A percentile compares a stretch with the other conserved stretches of the same genome.
These are phyloP conservation scores for Prosapia bicincta DNA, from an alignment of 2,888 invertebrate genomes.

Conservation along the genomic window DNA sequence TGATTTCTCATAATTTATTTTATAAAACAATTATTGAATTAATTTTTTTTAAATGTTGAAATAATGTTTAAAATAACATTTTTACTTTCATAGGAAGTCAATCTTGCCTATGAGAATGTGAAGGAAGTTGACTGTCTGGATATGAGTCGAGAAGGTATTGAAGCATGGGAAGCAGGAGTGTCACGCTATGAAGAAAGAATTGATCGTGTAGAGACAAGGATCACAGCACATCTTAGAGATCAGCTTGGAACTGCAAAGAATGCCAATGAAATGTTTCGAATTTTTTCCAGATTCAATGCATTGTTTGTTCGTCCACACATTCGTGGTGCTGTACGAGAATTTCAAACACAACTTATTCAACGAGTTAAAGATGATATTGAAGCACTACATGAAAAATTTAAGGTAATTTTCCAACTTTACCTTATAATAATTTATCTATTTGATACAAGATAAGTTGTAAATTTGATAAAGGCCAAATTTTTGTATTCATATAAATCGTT, in stretches of 20 bases:
- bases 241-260: slow-evolving; percentile 98
- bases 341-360: slow-evolving; percentile 98
- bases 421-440: too few species aligned
- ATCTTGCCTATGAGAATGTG: slow-evolving; percentile 95
- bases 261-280: slow-evolving; percentile 99
- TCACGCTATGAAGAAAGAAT: slow-evolving; percentile 93
- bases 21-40: too few species aligned
- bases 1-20: too few species aligned
- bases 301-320: slow-evolving; percentile 98
- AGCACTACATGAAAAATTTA: slow-evolving; percentile 95
- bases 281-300: slow-evolving; percentile 97
- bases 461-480: too few species aligned
- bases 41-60: too few species aligned
- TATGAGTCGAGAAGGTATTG: slow-evolving; percentile 93
- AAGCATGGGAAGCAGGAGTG: slow-evolving; percentile 97
- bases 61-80: too few species aligned
- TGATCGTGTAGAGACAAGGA: slow-evolving; percentile 96
- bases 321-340: slow-evolving; percentile 97
- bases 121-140: slow-evolving; percentile 98
- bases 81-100: slow-evolving; percentile 60
- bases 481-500: too few species aligned
- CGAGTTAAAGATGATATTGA: slow-evolving; percentile 99
- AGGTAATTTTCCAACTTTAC: slow-evolving; percentile 54
- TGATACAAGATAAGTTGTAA: too few species aligned
- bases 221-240: slow-evolving; percentile 95